A percentile compares a stretch with the other conserved stretches of the same genome.
Conservation (phyloP, 2,113 vertebrate species). For the Tonatia bakeri region DNA sequence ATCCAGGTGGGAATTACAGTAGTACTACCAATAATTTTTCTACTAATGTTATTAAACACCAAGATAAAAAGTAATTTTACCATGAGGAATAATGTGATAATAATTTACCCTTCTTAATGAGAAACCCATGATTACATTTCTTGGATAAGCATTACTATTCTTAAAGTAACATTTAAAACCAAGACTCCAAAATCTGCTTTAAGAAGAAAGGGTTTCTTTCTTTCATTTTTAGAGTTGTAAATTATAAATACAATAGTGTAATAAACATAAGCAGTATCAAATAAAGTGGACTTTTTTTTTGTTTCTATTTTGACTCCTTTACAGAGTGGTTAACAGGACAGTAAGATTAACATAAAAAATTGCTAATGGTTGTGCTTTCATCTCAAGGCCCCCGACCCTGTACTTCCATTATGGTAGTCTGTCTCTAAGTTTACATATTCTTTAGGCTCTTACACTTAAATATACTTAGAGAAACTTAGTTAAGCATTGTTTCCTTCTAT, state of each 20-base stretch:
- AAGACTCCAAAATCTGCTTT: conserved; percentile 28
- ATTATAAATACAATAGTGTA: not conserved
- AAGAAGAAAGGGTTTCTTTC: not conserved
- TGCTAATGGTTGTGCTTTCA: not conserved
- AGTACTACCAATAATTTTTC: not conserved
- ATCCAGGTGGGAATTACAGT: not conserved
- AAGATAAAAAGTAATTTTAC: conserved; percentile 16
- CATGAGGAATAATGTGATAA: not conserved
- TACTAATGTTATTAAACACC: not conserved
- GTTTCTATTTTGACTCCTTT: not conserved
- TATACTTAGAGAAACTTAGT: not conserved
- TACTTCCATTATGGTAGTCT: not conserved
- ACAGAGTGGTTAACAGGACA: not conserved
- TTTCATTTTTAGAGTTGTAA: conserved; percentile 34
- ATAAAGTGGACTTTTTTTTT: not conserved
- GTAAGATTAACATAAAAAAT: not conserved
- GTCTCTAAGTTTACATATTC: not conserved
- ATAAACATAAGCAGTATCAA: not conserved
- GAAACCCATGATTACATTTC: not conserved
- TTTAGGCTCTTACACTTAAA: not conserved
- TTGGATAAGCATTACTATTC: not conserved
- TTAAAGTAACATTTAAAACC: conserved; percentile 7
- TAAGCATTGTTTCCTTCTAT: not conserved
- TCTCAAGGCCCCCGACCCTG: not conserved
- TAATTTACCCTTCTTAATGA: not conserved